Conservation (phyloP, 2,888 invertebrate genomes). For the Apotomis turbidana region DNA sequence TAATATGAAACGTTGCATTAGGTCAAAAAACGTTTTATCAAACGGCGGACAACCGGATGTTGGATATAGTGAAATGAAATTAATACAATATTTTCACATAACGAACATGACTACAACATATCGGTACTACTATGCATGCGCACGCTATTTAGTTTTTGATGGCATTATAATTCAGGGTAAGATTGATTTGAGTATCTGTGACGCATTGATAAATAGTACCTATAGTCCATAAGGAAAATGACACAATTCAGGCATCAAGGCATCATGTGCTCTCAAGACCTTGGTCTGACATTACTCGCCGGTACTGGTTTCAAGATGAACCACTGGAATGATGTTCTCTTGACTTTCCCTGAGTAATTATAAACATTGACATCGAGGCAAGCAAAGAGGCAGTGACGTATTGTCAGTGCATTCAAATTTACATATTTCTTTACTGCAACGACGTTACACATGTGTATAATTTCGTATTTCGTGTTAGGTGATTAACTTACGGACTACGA, state of each 20-base stretch:
- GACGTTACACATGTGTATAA: conserved; percentile 7
- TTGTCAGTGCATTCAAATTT: background rate
- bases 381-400: background rate
- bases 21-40: too few relatives aligned
- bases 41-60: too few relatives aligned
- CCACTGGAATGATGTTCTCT: background rate
- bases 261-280: conserved; percentile 7
- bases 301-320: conserved; percentile 12
- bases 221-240: conserved; percentile 19
- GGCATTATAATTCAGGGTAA: background rate
- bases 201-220: background rate
- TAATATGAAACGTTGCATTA: too few relatives aligned
- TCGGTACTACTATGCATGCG: background rate
- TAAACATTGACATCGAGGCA: background rate
- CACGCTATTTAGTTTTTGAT: background rate
- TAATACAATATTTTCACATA: too few relatives aligned
- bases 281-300: conserved; percentile 2
- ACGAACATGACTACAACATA: too few relatives aligned
- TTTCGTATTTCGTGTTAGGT: background rate
- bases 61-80: too few relatives aligned
- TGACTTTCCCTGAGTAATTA: conserved; percentile 1
- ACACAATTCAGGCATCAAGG: background rate
- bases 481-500: background rate
- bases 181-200: background rate
- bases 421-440: background rate